These are phyloP conservation scores for Cherax destructor DNA, from an alignment of 1,140 invertebrate genomes.

Conservation along the genomic window DNA sequence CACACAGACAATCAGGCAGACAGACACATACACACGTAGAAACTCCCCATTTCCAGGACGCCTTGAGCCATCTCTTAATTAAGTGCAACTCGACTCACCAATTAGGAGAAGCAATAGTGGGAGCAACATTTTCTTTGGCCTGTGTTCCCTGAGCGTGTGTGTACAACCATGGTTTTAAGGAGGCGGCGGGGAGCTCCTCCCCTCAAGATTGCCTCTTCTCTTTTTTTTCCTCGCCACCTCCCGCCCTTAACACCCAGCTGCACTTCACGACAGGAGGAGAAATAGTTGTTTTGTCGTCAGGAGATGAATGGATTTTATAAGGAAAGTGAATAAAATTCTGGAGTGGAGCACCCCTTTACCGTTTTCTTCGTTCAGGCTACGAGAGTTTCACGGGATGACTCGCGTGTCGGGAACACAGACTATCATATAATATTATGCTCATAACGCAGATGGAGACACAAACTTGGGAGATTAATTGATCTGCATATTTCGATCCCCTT, in stretches of 20 bases:
- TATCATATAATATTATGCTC: too few relatives aligned
- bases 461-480: too few relatives aligned
- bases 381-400: too few relatives aligned
- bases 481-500: too few relatives aligned
- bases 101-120: background rate
- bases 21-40: background rate
- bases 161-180: background rate
- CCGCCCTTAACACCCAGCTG: background rate
- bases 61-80: background rate
- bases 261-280: background rate
- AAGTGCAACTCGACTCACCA: slow-evolving; percentile 4
- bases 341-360: background rate
- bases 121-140: background rate
- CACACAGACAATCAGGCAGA: too few relatives aligned
- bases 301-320: background rate
- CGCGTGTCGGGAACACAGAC: too few relatives aligned
- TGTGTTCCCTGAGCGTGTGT: background rate
- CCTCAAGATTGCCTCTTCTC: background rate
- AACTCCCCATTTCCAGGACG: background rate
- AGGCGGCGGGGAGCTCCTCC: background rate
- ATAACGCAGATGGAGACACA: too few relatives aligned
- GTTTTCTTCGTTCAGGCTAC: background rate
- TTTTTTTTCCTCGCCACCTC: background rate
- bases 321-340: background rate
- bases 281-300: background rate